phyloP scores from a whole-genome alignment of 2,888 invertebrate genomes.

The Agrotis ipsilon region DNA sequence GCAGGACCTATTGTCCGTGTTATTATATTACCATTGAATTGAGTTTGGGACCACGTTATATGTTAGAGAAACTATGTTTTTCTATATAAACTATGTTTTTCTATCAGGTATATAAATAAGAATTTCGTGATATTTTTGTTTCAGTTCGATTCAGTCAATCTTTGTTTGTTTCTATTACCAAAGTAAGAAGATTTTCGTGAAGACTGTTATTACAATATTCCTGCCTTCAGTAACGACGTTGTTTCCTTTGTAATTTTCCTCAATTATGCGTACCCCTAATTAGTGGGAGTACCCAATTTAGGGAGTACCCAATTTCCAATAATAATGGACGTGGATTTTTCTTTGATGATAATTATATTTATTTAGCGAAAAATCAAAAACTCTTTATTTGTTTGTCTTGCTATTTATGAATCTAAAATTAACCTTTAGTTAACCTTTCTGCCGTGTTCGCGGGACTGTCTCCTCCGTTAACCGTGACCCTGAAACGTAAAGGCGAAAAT shows the following conservation, averaged over 20 bases:
- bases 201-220: slow-evolving; percentile 19
- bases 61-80: not conserved
- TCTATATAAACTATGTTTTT: too few relatives aligned
- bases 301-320: slow-evolving; percentile 6
- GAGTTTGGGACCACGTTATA: not conserved
- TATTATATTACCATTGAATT: slow-evolving; percentile 9
- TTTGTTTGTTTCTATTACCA: not conserved
- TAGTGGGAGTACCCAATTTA: slow-evolving; percentile 7
- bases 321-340: slow-evolving; percentile 1
- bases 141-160: not conserved
- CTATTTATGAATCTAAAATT: not conserved
- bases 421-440: not conserved
- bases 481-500: too few relatives aligned
- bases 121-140: not conserved
- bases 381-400: not conserved
- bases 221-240: not conserved
- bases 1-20: slow-evolving; percentile 33
- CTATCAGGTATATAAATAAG: too few relatives aligned
- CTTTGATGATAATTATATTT: slow-evolving; percentile 7
- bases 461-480: too few relatives aligned
- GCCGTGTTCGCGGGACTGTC: too few relatives aligned
- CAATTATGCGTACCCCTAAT: slow-evolving; percentile 32
- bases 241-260: slow-evolving; percentile 33
- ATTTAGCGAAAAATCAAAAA: not conserved
- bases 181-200: slow-evolving; percentile 13